phyloP scores from a whole-genome alignment of 2,888 invertebrate species.

The Drosophila phalerata region DNA sequence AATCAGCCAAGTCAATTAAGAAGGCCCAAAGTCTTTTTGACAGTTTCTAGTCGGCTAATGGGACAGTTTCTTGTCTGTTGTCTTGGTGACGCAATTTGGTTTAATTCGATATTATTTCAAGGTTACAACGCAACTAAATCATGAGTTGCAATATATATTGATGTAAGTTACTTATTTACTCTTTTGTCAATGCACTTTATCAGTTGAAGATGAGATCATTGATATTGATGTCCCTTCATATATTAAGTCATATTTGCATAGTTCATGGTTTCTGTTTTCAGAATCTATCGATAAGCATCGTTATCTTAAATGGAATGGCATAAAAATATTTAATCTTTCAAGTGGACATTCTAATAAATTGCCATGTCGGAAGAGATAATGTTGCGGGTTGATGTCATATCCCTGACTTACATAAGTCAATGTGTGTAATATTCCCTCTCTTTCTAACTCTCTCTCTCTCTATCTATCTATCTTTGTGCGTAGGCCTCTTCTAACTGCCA shows the following conservation, averaged over 20 bases:
- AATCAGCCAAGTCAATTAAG: constrained; percentile 56
- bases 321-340: constrained; percentile 47
- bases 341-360: constrained; percentile 66
- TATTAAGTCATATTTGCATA: constrained; percentile 16
- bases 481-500: constrained; percentile 21
- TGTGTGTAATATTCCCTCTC: constrained; percentile 13
- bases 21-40: constrained; percentile 59
- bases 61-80: constrained; percentile 19
- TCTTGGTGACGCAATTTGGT: constrained; percentile 58
- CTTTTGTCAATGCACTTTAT: constrained; percentile 10
- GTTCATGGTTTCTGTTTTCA: neutral
- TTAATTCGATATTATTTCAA: constrained; percentile 52
- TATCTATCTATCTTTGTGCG: neutral
- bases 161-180: neutral
- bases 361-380: constrained; percentile 53
- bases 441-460: neutral
- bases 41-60: constrained; percentile 60
- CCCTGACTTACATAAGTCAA: constrained; percentile 1
- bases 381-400: constrained; percentile 61
- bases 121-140: constrained; percentile 48
- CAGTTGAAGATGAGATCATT: neutral
- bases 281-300: constrained; percentile 31
- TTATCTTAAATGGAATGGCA: constrained; percentile 28
- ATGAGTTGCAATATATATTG: constrained; percentile 52
- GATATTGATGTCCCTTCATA: neutral